Percentiles rank a stretch among this genome's conserved stretches.
phyloP scores from a whole-genome alignment of 92 coral and sea anemone genomes.

The Phymanthus crucifer region DNA sequence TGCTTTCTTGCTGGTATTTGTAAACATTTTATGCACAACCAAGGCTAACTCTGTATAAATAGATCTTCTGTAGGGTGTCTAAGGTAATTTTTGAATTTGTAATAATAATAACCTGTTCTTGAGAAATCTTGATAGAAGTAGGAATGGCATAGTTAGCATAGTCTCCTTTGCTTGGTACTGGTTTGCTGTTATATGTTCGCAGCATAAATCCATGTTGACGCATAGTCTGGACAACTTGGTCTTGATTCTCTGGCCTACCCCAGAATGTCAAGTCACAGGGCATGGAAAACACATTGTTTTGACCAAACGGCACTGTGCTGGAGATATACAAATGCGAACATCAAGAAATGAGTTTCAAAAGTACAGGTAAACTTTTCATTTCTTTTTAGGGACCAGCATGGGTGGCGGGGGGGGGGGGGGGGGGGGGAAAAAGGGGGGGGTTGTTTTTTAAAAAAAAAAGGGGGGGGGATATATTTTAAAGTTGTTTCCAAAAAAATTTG shows the following conservation, averaged over 20 bases:
- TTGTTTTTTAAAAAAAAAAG: no score
- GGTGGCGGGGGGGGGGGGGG: no score
- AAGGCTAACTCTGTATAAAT: no score
- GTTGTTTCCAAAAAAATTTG: no score
- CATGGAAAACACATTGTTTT: constrained; percentile 72
- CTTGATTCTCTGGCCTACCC: constrained; percentile 73
- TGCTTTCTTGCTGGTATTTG: no score
- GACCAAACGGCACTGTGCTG: constrained; percentile 78
- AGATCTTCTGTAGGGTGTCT: no score
- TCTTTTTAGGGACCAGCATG: no score
- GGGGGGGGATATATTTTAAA: no score
- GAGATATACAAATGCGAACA: background rate
- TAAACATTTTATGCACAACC: no score
- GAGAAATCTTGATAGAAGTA: constrained; percentile 60
- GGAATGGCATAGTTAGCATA: constrained; percentile 47
- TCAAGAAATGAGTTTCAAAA: no score
- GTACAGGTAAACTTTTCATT: no score
- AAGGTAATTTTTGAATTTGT: background rate
- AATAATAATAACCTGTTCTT: constrained; percentile 51
- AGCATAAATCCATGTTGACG: constrained; percentile 59
- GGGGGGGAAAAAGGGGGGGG: no score
- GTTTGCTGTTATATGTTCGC: constrained; percentile 18
- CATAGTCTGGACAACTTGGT: constrained; percentile 66
- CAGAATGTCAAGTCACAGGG: constrained; percentile 84
- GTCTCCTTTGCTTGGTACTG: constrained; percentile 12